Percentiles rank a stretch among this genome's conserved stretches.
phyloP scores from a whole-genome alignment of 2,113 vertebrate genomes.

The Passer domesticus region DNA sequence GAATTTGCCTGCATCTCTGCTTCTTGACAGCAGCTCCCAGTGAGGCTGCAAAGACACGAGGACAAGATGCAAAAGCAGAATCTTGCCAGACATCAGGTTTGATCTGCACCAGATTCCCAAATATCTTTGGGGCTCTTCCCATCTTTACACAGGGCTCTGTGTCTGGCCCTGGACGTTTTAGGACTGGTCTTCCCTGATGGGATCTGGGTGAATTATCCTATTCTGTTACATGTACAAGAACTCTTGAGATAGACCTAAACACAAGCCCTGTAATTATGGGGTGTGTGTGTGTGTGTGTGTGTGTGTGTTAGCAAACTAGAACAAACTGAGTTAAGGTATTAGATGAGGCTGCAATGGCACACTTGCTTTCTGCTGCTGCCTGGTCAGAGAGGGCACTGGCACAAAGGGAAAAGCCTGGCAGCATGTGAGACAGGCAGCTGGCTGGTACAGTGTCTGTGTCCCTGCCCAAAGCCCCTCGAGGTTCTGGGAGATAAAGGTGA shows the following conservation, averaged over 20 bases:
- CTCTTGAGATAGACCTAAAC: background rate
- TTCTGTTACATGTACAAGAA: background rate
- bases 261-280: constrained; percentile 8
- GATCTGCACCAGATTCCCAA: background rate
- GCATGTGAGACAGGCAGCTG: background rate
- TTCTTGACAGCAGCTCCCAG: background rate
- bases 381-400: background rate
- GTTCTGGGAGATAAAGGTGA: background rate
- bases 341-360: background rate
- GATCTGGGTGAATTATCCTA: background rate
- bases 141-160: background rate
- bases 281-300: background rate
- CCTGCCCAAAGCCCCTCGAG: background rate
- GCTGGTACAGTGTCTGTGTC: background rate
- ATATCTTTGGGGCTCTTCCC: background rate
- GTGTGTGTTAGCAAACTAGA: background rate
- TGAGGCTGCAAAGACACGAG: background rate
- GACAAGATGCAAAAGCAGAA: background rate
- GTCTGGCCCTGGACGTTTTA: background rate
- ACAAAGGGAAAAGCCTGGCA: background rate
- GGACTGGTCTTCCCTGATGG: background rate
- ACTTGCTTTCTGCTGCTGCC: background rate
- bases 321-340: background rate
- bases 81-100: background rate
- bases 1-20: background rate